Base-by-base conservation (phyloP, 2,888 invertebrate genomes). In the Trichacis sp. region DNA sequence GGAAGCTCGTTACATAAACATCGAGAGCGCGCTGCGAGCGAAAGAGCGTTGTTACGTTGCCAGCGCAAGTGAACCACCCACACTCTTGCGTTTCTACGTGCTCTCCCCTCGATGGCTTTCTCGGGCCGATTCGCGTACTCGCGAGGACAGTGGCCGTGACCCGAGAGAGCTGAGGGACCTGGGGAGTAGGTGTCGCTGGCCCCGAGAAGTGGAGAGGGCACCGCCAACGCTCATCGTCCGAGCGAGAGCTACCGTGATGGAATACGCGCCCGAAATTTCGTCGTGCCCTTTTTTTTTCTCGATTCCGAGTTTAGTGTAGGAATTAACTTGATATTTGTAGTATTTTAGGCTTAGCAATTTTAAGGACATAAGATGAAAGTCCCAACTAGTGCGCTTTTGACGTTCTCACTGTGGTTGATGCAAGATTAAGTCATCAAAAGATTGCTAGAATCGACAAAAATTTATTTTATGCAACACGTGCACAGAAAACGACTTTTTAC, bases 111-210 rank as follows among this genome's bases (percentile, higher is more conserved):
- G 46, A 68, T 61, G 36, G 68, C 48, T 68, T 51, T 55, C 53
- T 50, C 48, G 49, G 50, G 33, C 47, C 24, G 58, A 54, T 63
- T 63, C 52, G 55, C 53, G 68, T 53, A 62, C 61, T 57, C 67
- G 78, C 73, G 79, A 78, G 79, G 79, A 79, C 79, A 80, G 80
- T 80, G 82, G 79, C 82, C 82, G 78, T 82, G 82, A 82, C 80
- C 81, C 76, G 77, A 64, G 77, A 66, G 66, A 65, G 73, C 69
- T 24, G 68, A 52, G 71, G 12, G 51, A 53, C 43, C 64, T 62
- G 68, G 73, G 72, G 43, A 43, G 56, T 77, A 76, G 76, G 77
- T 77, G 80, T 80, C 80, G 78, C 74, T 78, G 78, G 77, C 80
- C 80, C 76, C 76, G 64, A 64, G 64, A 62, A 55, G 54, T 57